phyloP scores from a whole-genome alignment of 1,140 invertebrate species.

The Ceratitis capitata region DNA sequence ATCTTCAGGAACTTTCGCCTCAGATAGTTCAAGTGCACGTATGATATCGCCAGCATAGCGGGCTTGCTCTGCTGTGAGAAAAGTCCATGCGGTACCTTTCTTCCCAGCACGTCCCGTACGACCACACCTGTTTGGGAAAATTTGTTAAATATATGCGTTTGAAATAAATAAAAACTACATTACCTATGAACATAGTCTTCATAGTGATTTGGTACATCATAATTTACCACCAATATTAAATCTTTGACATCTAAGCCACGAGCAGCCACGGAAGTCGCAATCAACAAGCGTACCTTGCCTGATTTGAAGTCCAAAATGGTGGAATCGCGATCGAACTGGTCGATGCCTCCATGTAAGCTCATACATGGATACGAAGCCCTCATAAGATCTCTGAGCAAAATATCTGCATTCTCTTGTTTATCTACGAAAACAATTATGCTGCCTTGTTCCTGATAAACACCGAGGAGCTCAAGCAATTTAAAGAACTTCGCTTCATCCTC shows the following conservation, averaged over 20 bases:
- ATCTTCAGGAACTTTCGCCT: constrained; percentile 78
- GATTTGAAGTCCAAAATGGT: constrained; percentile 98
- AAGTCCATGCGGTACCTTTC: constrained; percentile 96
- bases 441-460: constrained; percentile 92
- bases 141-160: neutral
- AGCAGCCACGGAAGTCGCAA: constrained; percentile 97
- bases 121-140: constrained; percentile 77
- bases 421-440: constrained; percentile 98
- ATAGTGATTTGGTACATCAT: constrained; percentile 99
- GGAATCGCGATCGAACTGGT: constrained; percentile 98
- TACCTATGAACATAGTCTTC: constrained; percentile 97
- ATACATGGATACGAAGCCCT: constrained; percentile 95
- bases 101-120: constrained; percentile 94
- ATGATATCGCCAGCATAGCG: constrained; percentile 93
- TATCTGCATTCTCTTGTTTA: constrained; percentile 98
- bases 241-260: constrained; percentile 98
- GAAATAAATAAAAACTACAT: neutral
- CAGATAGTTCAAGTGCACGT: constrained; percentile 87
- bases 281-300: constrained; percentile 84
- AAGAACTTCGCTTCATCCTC: constrained; percentile 98
- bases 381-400: constrained; percentile 94
- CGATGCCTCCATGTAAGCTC: constrained; percentile 97
- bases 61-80: constrained; percentile 94
- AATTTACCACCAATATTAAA: constrained; percentile 97
- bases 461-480: constrained; percentile 95